phyloP scores from a whole-genome alignment of 2,113 vertebrate species.

The Centropus unirufus region DNA sequence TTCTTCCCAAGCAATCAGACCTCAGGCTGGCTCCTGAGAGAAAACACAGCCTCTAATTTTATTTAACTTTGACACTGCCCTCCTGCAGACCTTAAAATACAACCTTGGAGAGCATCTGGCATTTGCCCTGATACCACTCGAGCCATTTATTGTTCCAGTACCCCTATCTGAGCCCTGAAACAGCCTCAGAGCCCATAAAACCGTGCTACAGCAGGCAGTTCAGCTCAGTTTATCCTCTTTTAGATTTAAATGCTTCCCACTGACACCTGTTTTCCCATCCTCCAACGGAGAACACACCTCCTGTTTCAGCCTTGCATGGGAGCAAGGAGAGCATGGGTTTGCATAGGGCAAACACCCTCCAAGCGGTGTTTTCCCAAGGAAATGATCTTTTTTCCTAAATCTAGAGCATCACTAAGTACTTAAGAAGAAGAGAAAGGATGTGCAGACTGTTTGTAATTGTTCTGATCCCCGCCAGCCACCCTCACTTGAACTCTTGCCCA shows the following conservation, averaged over 20 bases:
- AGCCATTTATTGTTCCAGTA: background rate
- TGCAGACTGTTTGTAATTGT: background rate
- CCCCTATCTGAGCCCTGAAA: background rate
- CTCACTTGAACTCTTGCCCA: background rate
- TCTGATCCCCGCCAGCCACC: background rate
- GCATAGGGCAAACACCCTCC: background rate
- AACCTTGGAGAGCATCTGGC: background rate
- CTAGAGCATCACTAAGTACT: background rate
- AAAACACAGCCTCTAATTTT: background rate
- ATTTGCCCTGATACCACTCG: background rate
- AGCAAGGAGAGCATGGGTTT: background rate
- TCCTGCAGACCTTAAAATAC: background rate
- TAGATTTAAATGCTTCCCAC: background rate
- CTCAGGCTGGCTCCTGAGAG: background rate
- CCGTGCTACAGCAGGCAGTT: background rate
- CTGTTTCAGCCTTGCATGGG: rapidly evolving
- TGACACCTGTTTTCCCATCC: background rate
- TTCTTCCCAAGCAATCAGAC: background rate
- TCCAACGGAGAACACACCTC: background rate
- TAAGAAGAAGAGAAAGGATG: background rate
- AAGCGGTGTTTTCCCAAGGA: background rate
- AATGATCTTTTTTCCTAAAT: background rate
- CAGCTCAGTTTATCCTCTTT: background rate
- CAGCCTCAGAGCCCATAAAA: background rate
- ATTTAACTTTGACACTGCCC: background rate